Conservation (phyloP, 2,113 vertebrate genomes). For the Rhinichthys klamathensis region DNA sequence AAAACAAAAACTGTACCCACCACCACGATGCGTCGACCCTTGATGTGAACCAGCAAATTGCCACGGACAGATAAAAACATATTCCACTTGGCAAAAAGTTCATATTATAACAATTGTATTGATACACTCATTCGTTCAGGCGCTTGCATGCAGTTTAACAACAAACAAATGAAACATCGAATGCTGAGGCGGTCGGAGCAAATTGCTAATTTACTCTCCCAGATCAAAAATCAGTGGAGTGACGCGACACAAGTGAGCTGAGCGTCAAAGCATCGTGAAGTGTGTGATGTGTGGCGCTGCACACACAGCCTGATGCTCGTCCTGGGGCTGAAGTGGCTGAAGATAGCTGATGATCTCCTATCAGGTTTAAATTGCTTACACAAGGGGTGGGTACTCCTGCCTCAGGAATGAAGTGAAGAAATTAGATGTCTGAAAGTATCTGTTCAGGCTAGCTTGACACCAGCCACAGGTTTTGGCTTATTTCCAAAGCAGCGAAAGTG, state of each 20-base stretch:
- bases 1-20: constrained; percentile 74
- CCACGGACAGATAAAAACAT: constrained; percentile 83
- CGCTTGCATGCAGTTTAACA: constrained; percentile 54
- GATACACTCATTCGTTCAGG: constrained; percentile 63
- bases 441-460: constrained; percentile 79
- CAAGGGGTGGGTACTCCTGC: constrained; percentile 70
- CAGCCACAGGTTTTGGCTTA: constrained; percentile 69
- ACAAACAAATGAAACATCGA: constrained; percentile 22
- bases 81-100: constrained; percentile 85
- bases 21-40: constrained; percentile 92
- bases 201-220: constrained; percentile 12
- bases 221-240: constrained; percentile 24
- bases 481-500: constrained; percentile 66
- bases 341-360: constrained; percentile 66
- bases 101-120: constrained; percentile 81
- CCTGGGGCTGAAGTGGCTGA: constrained; percentile 49
- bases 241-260: neutral
- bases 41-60: constrained; percentile 83
- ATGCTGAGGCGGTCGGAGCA: constrained; percentile 21
- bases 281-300: constrained; percentile 20
- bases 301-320: constrained; percentile 42
- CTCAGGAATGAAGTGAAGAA: constrained; percentile 76
- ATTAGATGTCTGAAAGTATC: constrained; percentile 75
- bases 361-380: constrained; percentile 73
- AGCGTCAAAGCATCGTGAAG: constrained; percentile 36